Conservation (phyloP, 2,797 vertebrate species). For the Danio albolineatus region DNA sequence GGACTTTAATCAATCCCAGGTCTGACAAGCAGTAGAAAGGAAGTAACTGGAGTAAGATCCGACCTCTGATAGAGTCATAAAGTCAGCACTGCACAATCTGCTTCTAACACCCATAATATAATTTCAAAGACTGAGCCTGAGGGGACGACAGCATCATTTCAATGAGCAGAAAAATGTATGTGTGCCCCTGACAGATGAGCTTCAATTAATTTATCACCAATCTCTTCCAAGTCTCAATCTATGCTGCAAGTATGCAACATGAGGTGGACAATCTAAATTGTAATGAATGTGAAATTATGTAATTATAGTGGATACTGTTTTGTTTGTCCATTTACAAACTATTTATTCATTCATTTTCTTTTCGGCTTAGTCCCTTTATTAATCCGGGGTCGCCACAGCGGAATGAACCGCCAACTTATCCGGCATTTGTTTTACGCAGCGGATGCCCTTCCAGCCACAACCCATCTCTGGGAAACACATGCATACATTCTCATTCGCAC, state of each 20-base stretch:
- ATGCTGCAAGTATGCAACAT: background rate
- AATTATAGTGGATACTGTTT: background rate
- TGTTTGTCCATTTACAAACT: background rate
- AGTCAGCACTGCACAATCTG: slow-evolving; percentile 3
- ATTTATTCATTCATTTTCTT: no score
- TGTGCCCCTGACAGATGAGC: background rate
- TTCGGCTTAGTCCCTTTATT: no score
- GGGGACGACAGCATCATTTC: background rate
- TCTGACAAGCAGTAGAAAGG: background rate
- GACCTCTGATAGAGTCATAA: slow-evolving; percentile 3
- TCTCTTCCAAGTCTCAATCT: background rate
- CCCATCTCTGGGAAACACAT: no score
- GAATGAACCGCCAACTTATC: no score
- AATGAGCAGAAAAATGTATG: background rate
- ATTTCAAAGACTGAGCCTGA: slow-evolving; percentile 1
- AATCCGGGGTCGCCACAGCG: no score
- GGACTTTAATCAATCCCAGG: slow-evolving; percentile 17
- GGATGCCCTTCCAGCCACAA: no score
- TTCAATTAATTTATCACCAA: background rate
- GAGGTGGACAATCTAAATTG: background rate
- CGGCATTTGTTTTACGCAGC: no score
- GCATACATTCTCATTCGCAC: no score
- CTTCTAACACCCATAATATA: slow-evolving; percentile 11
- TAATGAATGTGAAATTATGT: background rate
- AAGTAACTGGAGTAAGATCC: slow-evolving; percentile 3